Evolutionary conservation across 2,113 vertebrate species (phyloP), one percentile per base, ranked within the genome.

Genomic region (Stictonetta naevosa): DNA sequence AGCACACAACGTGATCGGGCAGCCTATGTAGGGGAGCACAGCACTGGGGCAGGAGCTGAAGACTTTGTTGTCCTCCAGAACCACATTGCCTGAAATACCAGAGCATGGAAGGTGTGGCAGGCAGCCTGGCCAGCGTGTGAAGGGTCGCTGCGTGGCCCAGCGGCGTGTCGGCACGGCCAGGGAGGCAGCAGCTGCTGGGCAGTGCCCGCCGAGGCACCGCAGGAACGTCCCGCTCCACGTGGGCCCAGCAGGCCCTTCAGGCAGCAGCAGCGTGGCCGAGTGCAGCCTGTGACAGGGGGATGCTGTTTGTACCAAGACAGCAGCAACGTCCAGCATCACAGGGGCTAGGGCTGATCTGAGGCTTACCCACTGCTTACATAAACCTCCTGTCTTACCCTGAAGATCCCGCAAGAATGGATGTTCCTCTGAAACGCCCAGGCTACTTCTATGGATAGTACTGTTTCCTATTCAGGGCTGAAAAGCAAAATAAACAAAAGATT

Each of bases 361-460:
- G 29, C 16, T 83, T 4, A 18, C 1, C 56, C 48, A 28, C 9
- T 1, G 0, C n/a, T 34, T 22, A 46, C 28, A 17, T 8, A 6
- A 66, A 21, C 3, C 40, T 28, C 50, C 40, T 21, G 40, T 3
- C 21, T 40, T 50, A 42, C 62, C 72, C 52, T 42, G 33, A 12
- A 75, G n/a, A 5, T 20, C 28, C 40, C 1, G 0, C 23, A 6
- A 9, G 36, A 38, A 2, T 6, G n/a, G 26, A 4, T 11, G 48
- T 84, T 23, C 18, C 67, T 38, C 36, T 21, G 53, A 28, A 34
- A 28, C 4, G 6, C 10, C 33, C 23, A 3, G 31, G 29, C 11
- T 56, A 4, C 44, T 40, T 50, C 44, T 36, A 10, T 36, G 19
- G 13, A 6, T 6, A 29, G 8, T 3, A 3, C 55, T 16, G 69